Conservation (phyloP, 2,888 invertebrate species). For the Chelonus formosanus region DNA sequence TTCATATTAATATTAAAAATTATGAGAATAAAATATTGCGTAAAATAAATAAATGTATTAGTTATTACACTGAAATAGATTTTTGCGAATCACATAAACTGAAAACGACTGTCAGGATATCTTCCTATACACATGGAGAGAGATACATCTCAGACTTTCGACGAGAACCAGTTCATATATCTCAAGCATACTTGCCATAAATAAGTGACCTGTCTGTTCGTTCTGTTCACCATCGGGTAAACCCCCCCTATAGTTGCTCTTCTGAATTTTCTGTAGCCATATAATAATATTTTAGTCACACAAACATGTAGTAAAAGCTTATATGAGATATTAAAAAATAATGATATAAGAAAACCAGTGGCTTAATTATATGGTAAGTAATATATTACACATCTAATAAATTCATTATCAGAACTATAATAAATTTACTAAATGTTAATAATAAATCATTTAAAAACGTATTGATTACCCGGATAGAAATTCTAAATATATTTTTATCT, state of each 20-base stretch:
- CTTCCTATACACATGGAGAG: conserved; percentile 62
- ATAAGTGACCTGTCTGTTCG: conserved; percentile 63
- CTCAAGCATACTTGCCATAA: conserved; percentile 65
- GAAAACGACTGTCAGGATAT: conserved; percentile 44
- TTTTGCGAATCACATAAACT: conserved; percentile 31
- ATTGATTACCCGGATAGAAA: too few relatives aligned
- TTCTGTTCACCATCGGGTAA: conserved; percentile 58
- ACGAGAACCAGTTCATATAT: conserved; percentile 66
- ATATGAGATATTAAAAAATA: conserved; percentile 2
- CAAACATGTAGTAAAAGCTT: conserved; percentile 2
- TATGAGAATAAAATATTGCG: too few relatives aligned
- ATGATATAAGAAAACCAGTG: conserved; percentile 2
- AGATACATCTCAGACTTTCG: conserved; percentile 65
- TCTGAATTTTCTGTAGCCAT: conserved; percentile 40
- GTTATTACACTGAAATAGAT: conserved; percentile 47
- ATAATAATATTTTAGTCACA: conserved; percentile 35
- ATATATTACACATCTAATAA: too few relatives aligned
- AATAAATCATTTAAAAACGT: too few relatives aligned
- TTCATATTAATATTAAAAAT: too few relatives aligned
- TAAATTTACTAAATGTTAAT: too few relatives aligned
- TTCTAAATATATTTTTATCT: too few relatives aligned
- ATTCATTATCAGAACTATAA: too few relatives aligned
- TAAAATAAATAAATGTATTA: conserved; percentile 33
- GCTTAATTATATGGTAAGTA: neutral
- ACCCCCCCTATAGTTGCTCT: conserved; percentile 33